phyloP scores from a whole-genome alignment of 2,797 vertebrate genomes.

The Pitangus sulphuratus region DNA sequence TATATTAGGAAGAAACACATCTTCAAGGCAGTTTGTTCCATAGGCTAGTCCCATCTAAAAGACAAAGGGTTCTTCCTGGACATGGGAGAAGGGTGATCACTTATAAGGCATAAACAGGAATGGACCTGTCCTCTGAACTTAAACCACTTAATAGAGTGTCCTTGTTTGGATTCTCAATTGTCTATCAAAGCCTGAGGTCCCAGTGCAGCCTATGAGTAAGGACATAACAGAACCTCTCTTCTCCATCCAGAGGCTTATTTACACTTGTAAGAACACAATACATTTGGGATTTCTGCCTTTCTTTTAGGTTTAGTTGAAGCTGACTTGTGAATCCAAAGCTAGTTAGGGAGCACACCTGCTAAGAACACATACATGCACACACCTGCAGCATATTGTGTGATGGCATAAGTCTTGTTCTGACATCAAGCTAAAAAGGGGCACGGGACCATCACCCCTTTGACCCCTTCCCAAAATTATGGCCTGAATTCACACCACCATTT shows the following conservation, averaged over 20 bases:
- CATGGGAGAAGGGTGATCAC: neutral
- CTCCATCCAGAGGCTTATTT: neutral
- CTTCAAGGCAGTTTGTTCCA: neutral
- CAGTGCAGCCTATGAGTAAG: neutral
- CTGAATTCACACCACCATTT: neutral
- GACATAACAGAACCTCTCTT: neutral
- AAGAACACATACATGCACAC: rapidly evolving
- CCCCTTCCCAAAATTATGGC: neutral
- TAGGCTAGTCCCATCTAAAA: neutral
- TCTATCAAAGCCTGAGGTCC: neutral
- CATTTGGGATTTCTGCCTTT: neutral
- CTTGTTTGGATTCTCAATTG: neutral
- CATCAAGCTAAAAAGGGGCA: neutral
- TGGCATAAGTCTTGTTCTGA: neutral
- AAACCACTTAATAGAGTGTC: neutral
- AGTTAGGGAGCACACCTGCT: neutral
- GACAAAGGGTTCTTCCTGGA: neutral
- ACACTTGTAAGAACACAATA: neutral
- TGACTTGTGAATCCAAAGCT: neutral
- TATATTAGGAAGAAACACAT: neutral
- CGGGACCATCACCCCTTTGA: neutral
- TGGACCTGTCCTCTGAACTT: neutral
- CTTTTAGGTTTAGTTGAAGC: neutral
- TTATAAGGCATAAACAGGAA: neutral
- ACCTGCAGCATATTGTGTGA: rapidly evolving